A percentile compares a stretch with the other conserved stretches of the same genome.
phyloP scores from a whole-genome alignment of 2,113 vertebrate genomes.

The Sinocyclocheilus anophthalmus region DNA sequence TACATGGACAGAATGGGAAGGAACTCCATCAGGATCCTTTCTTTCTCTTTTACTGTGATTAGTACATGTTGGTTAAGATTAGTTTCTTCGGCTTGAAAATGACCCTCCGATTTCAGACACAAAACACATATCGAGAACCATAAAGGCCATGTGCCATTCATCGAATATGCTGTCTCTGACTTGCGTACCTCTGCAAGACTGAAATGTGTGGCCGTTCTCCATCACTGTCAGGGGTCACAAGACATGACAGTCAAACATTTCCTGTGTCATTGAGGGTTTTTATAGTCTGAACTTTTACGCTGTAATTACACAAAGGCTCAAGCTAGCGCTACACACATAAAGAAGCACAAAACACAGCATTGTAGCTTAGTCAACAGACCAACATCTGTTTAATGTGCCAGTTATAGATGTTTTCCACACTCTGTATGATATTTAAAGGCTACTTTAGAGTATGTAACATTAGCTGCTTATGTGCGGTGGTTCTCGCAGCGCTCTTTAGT shows the following conservation, averaged over 20 bases:
- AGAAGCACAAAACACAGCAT: background rate
- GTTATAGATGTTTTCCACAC: constrained; percentile 21
- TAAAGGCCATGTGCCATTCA: background rate
- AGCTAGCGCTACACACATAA: background rate
- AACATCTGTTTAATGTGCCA: constrained; percentile 15
- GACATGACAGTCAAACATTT: constrained; percentile 57
- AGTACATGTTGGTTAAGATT: background rate
- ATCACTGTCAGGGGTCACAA: constrained; percentile 11
- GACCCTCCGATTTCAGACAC: background rate
- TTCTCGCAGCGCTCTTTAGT: constrained; percentile 54
- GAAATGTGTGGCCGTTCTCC: constrained; percentile 30
- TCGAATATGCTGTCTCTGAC: background rate
- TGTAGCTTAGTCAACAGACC: constrained; percentile 3
- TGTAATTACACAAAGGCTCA: constrained; percentile 73
- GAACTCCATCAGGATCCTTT: background rate
- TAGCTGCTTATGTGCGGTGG: constrained; percentile 41
- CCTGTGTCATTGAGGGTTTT: constrained; percentile 55
- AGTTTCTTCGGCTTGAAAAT: background rate
- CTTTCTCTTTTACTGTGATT: background rate
- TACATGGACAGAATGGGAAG: constrained; percentile 57
- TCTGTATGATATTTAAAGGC: constrained; percentile 30
- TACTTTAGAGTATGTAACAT: constrained; percentile 55
- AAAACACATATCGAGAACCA: background rate
- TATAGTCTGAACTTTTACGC: constrained; percentile 70
- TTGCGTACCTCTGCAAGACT: constrained; percentile 13